Evolutionary conservation across 2,888 invertebrate species (phyloP).

Genomic region (Cephonodes hylas): DNA sequence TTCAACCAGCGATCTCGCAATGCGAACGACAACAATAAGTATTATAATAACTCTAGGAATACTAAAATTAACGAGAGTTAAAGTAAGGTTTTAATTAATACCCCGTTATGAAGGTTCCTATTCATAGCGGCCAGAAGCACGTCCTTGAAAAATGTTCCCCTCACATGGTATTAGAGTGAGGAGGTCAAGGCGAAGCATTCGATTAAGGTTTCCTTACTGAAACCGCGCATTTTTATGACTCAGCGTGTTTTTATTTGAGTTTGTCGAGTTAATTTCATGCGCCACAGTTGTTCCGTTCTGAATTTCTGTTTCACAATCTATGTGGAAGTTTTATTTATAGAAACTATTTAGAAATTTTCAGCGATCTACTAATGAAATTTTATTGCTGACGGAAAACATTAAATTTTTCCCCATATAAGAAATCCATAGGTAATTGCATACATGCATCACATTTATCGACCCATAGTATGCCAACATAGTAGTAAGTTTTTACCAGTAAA

Average conservation of each 20-base stretch:
- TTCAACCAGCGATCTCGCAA: no score
- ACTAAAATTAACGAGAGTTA: background rate
- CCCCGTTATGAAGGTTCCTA: background rate
- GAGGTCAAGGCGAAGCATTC: constrained; percentile 29
- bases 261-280: constrained; percentile 4
- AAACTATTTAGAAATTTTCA: background rate
- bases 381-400: no score
- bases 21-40: background rate
- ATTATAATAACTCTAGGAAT: background rate
- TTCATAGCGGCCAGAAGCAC: constrained; percentile 4
- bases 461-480: no score
- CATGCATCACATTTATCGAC: no score
- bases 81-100: background rate
- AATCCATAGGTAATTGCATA: no score
- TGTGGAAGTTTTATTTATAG: background rate
- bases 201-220: constrained; percentile 26
- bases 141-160: constrained; percentile 12
- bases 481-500: no score
- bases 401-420: no score
- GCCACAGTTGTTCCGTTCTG: background rate
- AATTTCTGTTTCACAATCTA: background rate
- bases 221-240: constrained; percentile 15
- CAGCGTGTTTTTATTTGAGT: constrained; percentile 8
- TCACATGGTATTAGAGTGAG: constrained; percentile 11
- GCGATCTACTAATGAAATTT: background rate